Conservation (phyloP, 1,140 invertebrate species). For the Vanessa tameamea region DNA sequence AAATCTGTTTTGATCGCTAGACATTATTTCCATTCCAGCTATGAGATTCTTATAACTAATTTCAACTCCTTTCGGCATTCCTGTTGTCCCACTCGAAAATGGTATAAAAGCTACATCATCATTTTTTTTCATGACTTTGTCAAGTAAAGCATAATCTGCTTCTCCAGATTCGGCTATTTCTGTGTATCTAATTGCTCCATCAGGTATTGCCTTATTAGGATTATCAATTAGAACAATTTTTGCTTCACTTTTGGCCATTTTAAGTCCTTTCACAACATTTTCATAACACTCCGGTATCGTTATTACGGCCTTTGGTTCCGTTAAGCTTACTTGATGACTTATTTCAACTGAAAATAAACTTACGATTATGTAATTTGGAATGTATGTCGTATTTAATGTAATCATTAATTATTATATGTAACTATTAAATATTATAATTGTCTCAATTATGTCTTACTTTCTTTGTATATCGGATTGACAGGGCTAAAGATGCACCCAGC, state of each 20-base stretch:
- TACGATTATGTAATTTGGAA: too few relatives aligned
- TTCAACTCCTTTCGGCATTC: constrained; percentile 94
- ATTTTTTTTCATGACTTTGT: constrained; percentile 59
- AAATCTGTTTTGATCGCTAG: constrained; percentile 44
- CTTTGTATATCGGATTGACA: constrained; percentile 90
- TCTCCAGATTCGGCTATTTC: constrained; percentile 74
- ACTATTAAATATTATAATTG: too few relatives aligned
- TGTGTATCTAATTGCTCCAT: constrained; percentile 74
- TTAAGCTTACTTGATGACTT: constrained; percentile 83
- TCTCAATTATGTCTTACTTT: constrained; percentile 81
- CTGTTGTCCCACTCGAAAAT: constrained; percentile 94
- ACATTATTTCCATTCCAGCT: constrained; percentile 81
- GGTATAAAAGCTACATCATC: constrained; percentile 83
- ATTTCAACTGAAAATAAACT: constrained; percentile 84
- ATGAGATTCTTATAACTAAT: constrained; percentile 90
- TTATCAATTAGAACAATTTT: constrained; percentile 73
- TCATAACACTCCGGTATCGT: constrained; percentile 81
- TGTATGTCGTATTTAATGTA: too few relatives aligned
- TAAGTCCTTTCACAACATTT: constrained; percentile 60
- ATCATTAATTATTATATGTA: too few relatives aligned
- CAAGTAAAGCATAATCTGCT: constrained; percentile 55
- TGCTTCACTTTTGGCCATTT: constrained; percentile 60
- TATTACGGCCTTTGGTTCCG: constrained; percentile 83
- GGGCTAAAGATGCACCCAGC: constrained; percentile 88
- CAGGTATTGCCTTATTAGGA: constrained; percentile 57